phyloP scores from a whole-genome alignment of 2,797 vertebrate genomes.

The Sebastes matsubarae region DNA sequence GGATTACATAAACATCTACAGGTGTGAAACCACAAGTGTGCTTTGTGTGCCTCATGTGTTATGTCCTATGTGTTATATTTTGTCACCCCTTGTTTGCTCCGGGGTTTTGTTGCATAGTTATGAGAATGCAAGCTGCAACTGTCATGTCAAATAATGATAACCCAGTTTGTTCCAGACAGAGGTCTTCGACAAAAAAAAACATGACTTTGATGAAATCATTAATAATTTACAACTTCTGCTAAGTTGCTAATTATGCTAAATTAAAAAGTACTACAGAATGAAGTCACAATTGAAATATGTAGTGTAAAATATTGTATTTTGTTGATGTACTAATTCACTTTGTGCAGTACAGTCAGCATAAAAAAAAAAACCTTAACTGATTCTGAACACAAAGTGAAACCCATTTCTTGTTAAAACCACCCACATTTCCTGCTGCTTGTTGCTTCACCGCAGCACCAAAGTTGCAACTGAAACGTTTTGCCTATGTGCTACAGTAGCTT shows the following conservation, averaged over 20 bases:
- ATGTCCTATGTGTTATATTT: background rate
- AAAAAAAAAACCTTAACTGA: constrained; percentile 70
- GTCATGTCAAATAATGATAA: background rate
- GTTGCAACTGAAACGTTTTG: constrained; percentile 72
- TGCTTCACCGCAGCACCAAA: constrained; percentile 76
- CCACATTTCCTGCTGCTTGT: constrained; percentile 88
- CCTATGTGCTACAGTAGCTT: constrained; percentile 28
- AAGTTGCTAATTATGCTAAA: background rate
- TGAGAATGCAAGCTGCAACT: background rate
- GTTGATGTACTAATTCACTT: constrained; percentile 17
- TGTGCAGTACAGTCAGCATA: constrained; percentile 64
- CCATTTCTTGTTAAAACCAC: constrained; percentile 88
- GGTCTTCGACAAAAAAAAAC: background rate
- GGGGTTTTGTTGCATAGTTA: background rate
- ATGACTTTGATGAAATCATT: background rate
- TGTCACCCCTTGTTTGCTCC: background rate
- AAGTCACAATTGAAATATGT: background rate
- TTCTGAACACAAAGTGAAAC: constrained; percentile 79
- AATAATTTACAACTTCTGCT: background rate
- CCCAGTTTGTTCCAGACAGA: background rate
- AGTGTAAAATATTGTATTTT: background rate
- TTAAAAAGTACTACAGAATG: no score
- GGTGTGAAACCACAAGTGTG: constrained; percentile 67
- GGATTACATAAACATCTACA: constrained; percentile 27
- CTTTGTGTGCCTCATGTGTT: background rate